These are phyloP conservation scores for Plemyria rubiginata DNA, from an alignment of 2,888 invertebrate species.

Conservation along the genomic window DNA sequence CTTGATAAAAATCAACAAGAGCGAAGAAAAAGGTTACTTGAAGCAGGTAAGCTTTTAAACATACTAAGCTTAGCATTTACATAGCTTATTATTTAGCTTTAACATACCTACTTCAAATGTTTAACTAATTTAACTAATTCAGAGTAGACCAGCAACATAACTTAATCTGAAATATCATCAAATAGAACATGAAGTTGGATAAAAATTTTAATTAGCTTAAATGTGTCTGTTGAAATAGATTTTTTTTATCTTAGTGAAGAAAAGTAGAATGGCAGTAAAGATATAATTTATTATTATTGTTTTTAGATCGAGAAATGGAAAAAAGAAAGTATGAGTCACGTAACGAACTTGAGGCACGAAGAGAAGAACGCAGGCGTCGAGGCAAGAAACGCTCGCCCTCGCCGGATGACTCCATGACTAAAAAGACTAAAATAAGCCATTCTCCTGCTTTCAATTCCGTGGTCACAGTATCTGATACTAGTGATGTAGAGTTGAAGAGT, in stretches of 20 bases:
- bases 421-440: conserved; percentile 68
- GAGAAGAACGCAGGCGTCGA: conserved; percentile 85
- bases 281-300: too few species aligned
- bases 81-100: too few species aligned
- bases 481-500: conserved; percentile 80
- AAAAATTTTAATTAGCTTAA: too few species aligned
- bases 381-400: conserved; percentile 75
- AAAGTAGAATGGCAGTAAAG: too few species aligned
- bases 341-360: conserved; percentile 89
- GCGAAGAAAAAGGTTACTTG: conserved; percentile 88
- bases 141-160: background rate
- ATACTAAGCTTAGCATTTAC: too few species aligned
- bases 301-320: conserved; percentile 89
- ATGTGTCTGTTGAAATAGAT: too few species aligned
- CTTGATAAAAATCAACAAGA: conserved; percentile 83
- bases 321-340: conserved; percentile 90
- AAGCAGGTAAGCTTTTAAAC: conserved; percentile 82
- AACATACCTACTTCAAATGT: too few species aligned
- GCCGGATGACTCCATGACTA: conserved; percentile 61
- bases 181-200: too few species aligned
- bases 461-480: conserved; percentile 79
- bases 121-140: too few species aligned
- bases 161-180: background rate
- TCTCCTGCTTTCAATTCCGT: conserved; percentile 74
- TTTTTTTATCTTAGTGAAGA: too few species aligned